Conservation (phyloP, 2,797 vertebrate species). For the Hoplostethus mediterraneus region DNA sequence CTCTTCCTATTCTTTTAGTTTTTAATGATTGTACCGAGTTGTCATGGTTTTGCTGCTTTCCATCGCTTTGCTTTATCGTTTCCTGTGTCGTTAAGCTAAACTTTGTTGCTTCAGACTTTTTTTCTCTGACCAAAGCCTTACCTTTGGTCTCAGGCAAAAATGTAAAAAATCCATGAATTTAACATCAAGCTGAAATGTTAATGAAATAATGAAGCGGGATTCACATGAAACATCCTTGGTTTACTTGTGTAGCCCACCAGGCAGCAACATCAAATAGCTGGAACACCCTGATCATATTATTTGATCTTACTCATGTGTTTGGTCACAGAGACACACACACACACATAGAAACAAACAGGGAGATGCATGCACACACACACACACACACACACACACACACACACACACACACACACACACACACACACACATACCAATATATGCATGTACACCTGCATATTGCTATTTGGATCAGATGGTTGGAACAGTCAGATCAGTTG, state of each 20-base stretch:
- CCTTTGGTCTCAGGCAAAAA: conserved; percentile 3
- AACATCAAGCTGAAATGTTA: conserved; percentile 32
- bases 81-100: background rate
- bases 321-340: conserved; percentile 13
- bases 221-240: conserved; percentile 48
- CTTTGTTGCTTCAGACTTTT: conserved; percentile 6
- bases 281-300: conserved; percentile 21
- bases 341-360: background rate
- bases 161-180: conserved; percentile 31
- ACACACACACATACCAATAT: conserved; percentile 3
- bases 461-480: too few relatives aligned
- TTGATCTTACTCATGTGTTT: conserved; percentile 42
- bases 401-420: background rate
- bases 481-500: too few relatives aligned
- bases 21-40: too few relatives aligned
- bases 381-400: conserved; percentile 12
- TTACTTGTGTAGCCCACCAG: conserved; percentile 50
- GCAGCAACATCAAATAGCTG: conserved; percentile 55
- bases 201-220: conserved; percentile 55
- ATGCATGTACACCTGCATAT: background rate
- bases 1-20: too few relatives aligned
- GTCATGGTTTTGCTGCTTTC: too few relatives aligned
- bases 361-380: background rate
- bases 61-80: background rate
- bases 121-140: conserved; percentile 12